Percentiles rank a stretch among this genome's conserved stretches.
These are phyloP conservation scores for Stegostoma tigrinum DNA, from an alignment of 2,113 vertebrate species.

Conservation along the genomic window DNA sequence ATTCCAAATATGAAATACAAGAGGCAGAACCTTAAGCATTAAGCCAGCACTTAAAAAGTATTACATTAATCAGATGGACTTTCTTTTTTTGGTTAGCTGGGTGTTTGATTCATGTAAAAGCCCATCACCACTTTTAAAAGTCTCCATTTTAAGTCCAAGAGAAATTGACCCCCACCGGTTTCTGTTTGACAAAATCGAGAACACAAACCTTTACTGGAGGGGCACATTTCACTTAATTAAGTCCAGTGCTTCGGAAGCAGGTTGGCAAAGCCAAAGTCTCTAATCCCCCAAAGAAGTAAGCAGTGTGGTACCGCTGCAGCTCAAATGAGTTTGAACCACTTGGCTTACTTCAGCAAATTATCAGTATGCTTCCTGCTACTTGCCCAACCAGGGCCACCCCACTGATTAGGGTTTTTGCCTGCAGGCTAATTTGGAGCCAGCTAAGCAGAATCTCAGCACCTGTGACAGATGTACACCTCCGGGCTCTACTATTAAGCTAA, in stretches of 20 bases:
- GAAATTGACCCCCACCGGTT: background rate
- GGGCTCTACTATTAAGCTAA: background rate
- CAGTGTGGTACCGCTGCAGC: background rate
- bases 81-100: background rate
- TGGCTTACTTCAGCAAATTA: background rate
- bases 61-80: background rate
- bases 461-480: conserved; percentile 6
- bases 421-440: background rate
- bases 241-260: background rate
- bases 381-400: background rate
- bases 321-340: background rate
- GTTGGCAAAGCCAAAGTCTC: background rate
- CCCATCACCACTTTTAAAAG: background rate
- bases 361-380: background rate
- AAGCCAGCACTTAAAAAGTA: background rate
- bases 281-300: background rate
- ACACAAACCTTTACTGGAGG: background rate
- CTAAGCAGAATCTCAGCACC: background rate
- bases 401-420: background rate
- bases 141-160: background rate
- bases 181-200: background rate
- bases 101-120: background rate
- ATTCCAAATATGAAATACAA: background rate
- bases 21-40: background rate
- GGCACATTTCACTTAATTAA: background rate